phyloP scores from a whole-genome alignment of 2,113 vertebrate genomes.

The Pogonocichla stellata region DNA sequence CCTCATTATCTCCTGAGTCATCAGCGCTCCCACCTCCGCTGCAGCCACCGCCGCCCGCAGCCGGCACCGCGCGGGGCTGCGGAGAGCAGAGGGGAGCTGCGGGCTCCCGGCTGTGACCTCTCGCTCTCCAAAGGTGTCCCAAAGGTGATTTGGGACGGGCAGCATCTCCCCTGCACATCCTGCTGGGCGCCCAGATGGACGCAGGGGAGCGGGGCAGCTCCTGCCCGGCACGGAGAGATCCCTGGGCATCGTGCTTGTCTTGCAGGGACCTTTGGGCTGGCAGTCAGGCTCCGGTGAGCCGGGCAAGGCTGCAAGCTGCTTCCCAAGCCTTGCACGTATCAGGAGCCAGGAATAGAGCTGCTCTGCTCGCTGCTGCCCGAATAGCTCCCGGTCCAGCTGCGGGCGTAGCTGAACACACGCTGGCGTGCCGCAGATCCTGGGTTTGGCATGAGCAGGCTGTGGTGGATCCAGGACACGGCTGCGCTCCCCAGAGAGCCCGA shows the following conservation, averaged over 20 bases:
- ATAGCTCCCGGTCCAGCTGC: neutral
- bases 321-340: neutral
- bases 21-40: slow-evolving; percentile 47
- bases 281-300: neutral
- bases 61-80: neutral
- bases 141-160: fast-evolving
- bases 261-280: neutral
- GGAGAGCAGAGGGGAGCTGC: neutral
- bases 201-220: fast-evolving
- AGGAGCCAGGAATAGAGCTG: neutral
- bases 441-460: neutral
- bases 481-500: neutral
- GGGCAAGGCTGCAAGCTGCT: neutral
- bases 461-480: neutral
- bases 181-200: neutral
- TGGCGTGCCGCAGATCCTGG: neutral
- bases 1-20: slow-evolving; percentile 57
- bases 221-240: neutral
- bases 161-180: neutral
- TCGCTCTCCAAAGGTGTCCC: neutral
- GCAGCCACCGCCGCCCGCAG: slow-evolving; percentile 38
- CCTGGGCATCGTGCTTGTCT: neutral
- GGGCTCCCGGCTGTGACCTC: neutral
- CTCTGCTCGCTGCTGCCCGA: neutral
- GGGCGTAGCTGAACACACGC: fast-evolving